phyloP scores from a whole-genome alignment of 2,888 invertebrate species.

The Actias luna region DNA sequence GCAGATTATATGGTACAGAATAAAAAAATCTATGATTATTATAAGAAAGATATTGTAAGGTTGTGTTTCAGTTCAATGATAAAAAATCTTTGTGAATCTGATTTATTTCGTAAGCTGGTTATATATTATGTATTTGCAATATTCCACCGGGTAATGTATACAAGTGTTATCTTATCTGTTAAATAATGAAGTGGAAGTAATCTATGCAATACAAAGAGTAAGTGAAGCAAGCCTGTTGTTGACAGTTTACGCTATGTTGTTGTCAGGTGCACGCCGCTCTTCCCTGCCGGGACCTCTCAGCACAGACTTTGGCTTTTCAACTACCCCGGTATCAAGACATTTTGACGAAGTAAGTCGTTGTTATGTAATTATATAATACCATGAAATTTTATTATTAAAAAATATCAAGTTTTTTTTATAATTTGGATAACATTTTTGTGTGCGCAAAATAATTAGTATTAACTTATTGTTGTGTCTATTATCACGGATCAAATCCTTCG shows the following conservation, averaged over 20 bases:
- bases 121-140: conserved; percentile 39
- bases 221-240: conserved; percentile 37
- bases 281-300: conserved; percentile 44
- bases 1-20: background rate
- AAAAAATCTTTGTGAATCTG: conserved; percentile 19
- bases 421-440: background rate
- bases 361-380: background rate
- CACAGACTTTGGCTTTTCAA: conserved; percentile 31
- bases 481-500: background rate
- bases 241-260: conserved; percentile 63
- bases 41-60: background rate
- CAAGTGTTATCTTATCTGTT: conserved; percentile 68
- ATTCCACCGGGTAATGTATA: conserved; percentile 44
- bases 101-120: conserved; percentile 30
- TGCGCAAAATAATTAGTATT: background rate
- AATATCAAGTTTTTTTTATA: background rate
- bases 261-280: conserved; percentile 66
- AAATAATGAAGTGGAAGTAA: conserved; percentile 49
- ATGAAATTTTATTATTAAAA: background rate
- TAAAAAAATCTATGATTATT: conserved; percentile 1
- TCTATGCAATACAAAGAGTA: conserved; percentile 45
- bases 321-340: conserved; percentile 29
- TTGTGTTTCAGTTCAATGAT: conserved; percentile 25
- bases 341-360: conserved; percentile 50
- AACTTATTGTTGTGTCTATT: background rate